phyloP scores from a whole-genome alignment of 2,888 invertebrate species.

The Oasisia sp. region DNA sequence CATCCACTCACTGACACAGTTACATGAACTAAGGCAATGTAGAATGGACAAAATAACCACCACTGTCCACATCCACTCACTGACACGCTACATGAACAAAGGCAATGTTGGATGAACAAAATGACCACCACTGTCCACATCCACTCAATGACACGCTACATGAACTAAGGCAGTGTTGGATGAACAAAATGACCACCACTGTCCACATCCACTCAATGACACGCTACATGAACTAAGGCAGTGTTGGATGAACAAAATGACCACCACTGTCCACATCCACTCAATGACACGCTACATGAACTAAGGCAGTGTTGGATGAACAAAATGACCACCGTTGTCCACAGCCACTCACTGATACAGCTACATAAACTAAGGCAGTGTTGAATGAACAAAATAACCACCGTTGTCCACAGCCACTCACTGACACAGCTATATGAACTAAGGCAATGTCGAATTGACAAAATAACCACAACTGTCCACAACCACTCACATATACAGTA shows the following conservation, averaged over 20 bases:
- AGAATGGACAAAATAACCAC: neutral
- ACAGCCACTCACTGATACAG: neutral
- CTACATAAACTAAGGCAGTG: neutral
- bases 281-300: neutral
- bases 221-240: neutral
- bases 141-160: too few relatives aligned
- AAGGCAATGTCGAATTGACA: neutral
- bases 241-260: neutral
- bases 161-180: too few relatives aligned
- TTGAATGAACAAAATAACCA: neutral
- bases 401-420: too few relatives aligned
- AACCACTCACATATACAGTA: neutral
- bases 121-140: neutral
- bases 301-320: neutral
- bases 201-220: neutral
- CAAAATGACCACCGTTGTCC: neutral
- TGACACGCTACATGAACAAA: neutral
- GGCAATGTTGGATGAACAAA: neutral
- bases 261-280: too few relatives aligned
- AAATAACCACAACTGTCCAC: neutral
- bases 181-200: neutral
- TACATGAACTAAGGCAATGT: neutral
- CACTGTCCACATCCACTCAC: too few relatives aligned
- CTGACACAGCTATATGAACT: neutral
- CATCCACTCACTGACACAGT: neutral